Percentiles rank a stretch among this genome's conserved stretches.
Evolutionary conservation across 2,113 vertebrate species (phyloP).

Genomic region (Thunnus maccoyii): DNA sequence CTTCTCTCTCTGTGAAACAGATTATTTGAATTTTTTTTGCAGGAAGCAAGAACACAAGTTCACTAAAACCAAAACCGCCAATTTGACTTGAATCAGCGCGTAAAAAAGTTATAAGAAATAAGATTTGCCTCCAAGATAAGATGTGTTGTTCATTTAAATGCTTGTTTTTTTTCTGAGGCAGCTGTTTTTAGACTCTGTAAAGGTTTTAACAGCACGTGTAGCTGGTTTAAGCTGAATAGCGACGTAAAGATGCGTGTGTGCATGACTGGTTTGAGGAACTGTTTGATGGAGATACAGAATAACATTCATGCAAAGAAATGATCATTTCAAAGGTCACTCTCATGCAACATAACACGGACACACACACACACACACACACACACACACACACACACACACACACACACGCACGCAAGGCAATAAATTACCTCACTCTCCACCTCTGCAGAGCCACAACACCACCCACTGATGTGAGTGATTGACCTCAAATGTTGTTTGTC

Average conservation of each 20-base stretch:
- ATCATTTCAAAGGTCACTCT: neutral
- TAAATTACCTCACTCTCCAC: slow-evolving; percentile 9
- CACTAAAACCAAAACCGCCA: no score
- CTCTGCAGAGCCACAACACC: slow-evolving; percentile 26
- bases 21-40: no score
- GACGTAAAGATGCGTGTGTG: neutral
- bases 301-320: neutral
- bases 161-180: no score
- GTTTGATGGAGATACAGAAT: neutral
- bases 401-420: neutral
- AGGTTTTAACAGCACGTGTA: no score
- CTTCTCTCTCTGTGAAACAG: no score
- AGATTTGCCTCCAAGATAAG: no score
- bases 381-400: neutral
- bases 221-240: no score
- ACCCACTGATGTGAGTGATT: slow-evolving; percentile 16
- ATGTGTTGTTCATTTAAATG: no score
- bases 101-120: no score
- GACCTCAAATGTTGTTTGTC: slow-evolving; percentile 8
- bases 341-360: neutral
- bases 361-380: neutral
- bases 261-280: neutral
- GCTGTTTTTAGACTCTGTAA: no score
- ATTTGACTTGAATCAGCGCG: no score
- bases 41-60: neutral